Evolutionary conservation across 64 coral and sea anemone genomes (phyloP), one percentile per base, ranked within the genome.

Genomic region (Orbicella faveolata): DNA sequence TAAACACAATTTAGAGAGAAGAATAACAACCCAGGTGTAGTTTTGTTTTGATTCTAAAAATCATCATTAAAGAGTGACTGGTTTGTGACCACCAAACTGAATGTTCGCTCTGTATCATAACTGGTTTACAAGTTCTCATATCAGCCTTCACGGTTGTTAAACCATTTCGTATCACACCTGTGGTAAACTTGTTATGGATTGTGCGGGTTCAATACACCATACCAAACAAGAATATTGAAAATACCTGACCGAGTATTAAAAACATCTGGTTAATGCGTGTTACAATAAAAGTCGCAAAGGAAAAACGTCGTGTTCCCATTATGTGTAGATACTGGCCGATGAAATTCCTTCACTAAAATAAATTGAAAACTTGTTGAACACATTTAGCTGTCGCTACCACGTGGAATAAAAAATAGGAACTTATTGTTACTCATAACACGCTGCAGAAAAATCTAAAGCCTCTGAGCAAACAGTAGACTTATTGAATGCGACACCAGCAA

Each of bases 171-270:
- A 36, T 63, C 34, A 23, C 36, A 68, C 80, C 17, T 83, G 80
- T 48, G 80, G 34, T 34, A 9, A 12, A 62, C 63, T 83, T 83
- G 80, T 65, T 63, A 36, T 83, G 20, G 17, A 67, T 83, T 41
- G 61, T 67, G 19, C 23, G 35, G 10, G 67, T 34, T 66, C 80
- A 23, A 23, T 78, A 78, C 26, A 78, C 75, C 75, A 51, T 18
- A n/a, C 36, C 19, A 51, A 78, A 20, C 18, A 78, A 9, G 20
- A 23, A 10, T 48, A 78, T 23, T 51, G 4, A 51, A 53, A 78
- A 51, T 18, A 44, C 41, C 41, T 20, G 41, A 78, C 75, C 67
- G 21, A n/a, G 21, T 11, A 4, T 30, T 25, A 9, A 68, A 70
- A 11, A 70, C 25, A 25, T 70, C 67, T 70, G 20, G 75, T 78